Evolutionary conservation across 1,140 invertebrate genomes (phyloP).

Genomic region (Bemisia tabaci): DNA sequence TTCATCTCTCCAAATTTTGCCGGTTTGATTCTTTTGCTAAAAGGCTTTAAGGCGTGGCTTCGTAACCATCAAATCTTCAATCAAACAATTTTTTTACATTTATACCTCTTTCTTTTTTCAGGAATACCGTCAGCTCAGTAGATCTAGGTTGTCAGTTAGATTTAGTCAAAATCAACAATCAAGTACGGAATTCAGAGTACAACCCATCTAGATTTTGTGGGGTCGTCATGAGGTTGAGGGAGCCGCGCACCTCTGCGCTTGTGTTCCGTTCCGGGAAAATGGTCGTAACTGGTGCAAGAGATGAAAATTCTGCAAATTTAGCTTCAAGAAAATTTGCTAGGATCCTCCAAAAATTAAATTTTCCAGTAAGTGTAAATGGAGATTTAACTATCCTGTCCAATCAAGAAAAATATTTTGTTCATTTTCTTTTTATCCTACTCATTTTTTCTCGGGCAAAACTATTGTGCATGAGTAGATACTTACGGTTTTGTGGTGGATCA

Average conservation of each 20-base stretch:
- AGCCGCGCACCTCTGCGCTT: slow-evolving; percentile 90
- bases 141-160: slow-evolving; percentile 77
- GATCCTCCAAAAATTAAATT: slow-evolving; percentile 96
- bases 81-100: background rate
- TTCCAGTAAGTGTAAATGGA: slow-evolving; percentile 71
- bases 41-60: no score
- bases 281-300: slow-evolving; percentile 95
- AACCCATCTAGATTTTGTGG: slow-evolving; percentile 97
- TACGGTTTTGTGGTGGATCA: slow-evolving; percentile 4
- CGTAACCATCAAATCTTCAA: no score
- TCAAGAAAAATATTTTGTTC: slow-evolving; percentile 4
- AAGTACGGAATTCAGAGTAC: slow-evolving; percentile 97
- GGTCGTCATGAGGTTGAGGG: slow-evolving; percentile 94
- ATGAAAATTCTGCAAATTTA: slow-evolving; percentile 83
- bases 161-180: slow-evolving; percentile 81
- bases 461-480: slow-evolving; percentile 12
- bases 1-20: no score
- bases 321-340: slow-evolving; percentile 94
- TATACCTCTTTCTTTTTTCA: slow-evolving; percentile 29
- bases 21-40: no score
- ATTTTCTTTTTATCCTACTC: slow-evolving; percentile 11
- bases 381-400: slow-evolving; percentile 7
- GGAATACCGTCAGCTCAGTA: slow-evolving; percentile 91
- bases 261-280: slow-evolving; percentile 98
- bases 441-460: slow-evolving; percentile 2